Evolutionary conservation across 64 coral and sea anemone genomes (phyloP).

Genomic region (Cladopsammia gracilis): DNA sequence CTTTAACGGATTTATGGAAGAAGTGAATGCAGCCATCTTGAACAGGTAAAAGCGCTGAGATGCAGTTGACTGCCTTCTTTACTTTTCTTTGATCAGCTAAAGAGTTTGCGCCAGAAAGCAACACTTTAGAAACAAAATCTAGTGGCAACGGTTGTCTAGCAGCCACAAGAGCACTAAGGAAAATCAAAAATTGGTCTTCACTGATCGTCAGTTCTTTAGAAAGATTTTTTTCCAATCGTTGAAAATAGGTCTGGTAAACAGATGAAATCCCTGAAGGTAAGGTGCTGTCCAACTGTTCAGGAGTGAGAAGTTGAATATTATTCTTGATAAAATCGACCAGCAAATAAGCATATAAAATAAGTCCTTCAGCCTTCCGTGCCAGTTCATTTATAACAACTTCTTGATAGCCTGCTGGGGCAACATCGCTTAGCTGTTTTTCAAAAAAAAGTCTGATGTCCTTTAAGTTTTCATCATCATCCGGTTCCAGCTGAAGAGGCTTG

Average conservation of each 20-base stretch:
- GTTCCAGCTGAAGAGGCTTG: no score
- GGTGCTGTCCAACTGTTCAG: neutral
- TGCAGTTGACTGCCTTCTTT: neutral
- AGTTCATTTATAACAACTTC: no score
- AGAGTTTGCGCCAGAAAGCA: neutral
- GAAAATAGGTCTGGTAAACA: slow-evolving; percentile 59
- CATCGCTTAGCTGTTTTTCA: no score
- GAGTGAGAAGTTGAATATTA: neutral
- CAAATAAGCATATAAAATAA: no score
- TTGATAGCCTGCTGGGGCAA: no score
- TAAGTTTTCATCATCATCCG: no score
- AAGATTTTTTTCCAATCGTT: neutral
- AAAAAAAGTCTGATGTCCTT: no score
- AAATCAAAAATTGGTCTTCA: slow-evolving; percentile 11
- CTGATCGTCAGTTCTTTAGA: neutral
- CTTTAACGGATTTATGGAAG: no score
- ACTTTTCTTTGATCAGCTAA: neutral
- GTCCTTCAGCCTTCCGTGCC: no score
- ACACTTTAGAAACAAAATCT: slow-evolving; percentile 7
- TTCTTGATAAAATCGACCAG: no score
- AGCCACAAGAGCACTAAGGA: slow-evolving; percentile 50
- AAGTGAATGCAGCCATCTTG: neutral
- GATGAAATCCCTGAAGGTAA: neutral
- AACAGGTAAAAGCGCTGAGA: slow-evolving; percentile 18
- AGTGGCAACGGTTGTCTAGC: slow-evolving; percentile 22